phyloP scores from a whole-genome alignment of 2,888 invertebrate genomes.

The Chaitophorus viminalis region DNA sequence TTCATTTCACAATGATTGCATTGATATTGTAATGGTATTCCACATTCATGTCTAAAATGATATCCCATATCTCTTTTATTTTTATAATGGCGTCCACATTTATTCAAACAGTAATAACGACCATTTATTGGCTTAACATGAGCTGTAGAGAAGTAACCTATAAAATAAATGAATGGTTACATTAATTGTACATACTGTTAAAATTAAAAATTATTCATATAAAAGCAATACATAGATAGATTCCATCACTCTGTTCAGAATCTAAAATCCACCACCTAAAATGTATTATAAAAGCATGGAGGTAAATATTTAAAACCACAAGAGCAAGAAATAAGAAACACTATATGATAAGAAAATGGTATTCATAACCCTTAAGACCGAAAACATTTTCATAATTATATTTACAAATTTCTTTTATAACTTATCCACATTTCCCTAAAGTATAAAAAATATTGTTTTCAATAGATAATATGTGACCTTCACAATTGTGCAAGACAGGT shows the following conservation, averaged over 20 bases:
- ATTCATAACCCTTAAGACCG: too few species aligned
- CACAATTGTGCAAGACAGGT: too few species aligned
- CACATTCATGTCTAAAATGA: slow-evolving; percentile 67
- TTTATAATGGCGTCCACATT: slow-evolving; percentile 64
- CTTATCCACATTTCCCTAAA: too few species aligned
- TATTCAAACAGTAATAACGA: slow-evolving; percentile 61
- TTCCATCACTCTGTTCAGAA: too few species aligned
- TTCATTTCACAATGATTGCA: slow-evolving; percentile 47
- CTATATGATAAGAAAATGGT: background rate
- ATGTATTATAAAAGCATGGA: background rate
- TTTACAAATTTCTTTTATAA: too few species aligned
- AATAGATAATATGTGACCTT: too few species aligned
- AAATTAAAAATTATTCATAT: background rate
- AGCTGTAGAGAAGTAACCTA: slow-evolving; percentile 18
- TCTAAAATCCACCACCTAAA: slow-evolving; percentile 37
- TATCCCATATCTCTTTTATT: slow-evolving; percentile 66
- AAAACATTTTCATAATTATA: too few species aligned
- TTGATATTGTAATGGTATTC: slow-evolving; percentile 60
- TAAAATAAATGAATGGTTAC: slow-evolving; percentile 18
- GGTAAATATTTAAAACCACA: background rate
- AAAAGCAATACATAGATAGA: slow-evolving; percentile 27
- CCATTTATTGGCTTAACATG: slow-evolving; percentile 9
- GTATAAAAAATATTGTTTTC: too few species aligned
- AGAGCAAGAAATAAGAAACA: background rate
- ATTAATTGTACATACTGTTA: background rate